These are phyloP conservation scores for Acrocera orbiculus DNA, from an alignment of 2,888 invertebrate genomes.

Conservation along the genomic window DNA sequence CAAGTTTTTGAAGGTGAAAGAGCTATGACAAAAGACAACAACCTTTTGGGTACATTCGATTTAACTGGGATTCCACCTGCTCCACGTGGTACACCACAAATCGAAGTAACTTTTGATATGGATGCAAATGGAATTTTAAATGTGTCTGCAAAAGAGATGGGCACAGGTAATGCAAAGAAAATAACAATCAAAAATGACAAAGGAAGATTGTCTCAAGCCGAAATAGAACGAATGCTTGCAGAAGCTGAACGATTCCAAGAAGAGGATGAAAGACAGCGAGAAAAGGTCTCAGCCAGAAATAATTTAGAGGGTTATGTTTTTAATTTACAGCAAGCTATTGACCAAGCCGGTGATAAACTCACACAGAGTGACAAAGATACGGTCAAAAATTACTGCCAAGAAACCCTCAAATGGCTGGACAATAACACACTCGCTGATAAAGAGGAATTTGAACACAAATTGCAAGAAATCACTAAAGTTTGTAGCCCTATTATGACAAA, in stretches of 20 bases:
- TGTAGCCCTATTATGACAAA: constrained; percentile 36
- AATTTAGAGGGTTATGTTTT: constrained; percentile 51
- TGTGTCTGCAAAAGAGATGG: constrained; percentile 57
- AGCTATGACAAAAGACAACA: constrained; percentile 87
- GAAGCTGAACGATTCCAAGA: constrained; percentile 58
- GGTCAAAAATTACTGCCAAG: constrained; percentile 41
- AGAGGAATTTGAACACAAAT: constrained; percentile 47
- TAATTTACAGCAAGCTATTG: constrained; percentile 47
- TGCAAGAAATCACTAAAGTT: constrained; percentile 23
- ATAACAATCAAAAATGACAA: constrained; percentile 73
- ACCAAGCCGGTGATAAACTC: constrained; percentile 45
- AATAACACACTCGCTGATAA: constrained; percentile 56
- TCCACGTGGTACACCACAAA: constrained; percentile 71
- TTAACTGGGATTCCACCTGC: constrained; percentile 91
- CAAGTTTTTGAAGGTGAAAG: constrained; percentile 63
- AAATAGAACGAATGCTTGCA: constrained; percentile 61
- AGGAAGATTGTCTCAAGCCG: constrained; percentile 60
- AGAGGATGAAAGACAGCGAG: constrained; percentile 52
- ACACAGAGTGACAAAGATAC: constrained; percentile 50
- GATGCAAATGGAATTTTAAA: constrained; percentile 93
- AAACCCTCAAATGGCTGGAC: constrained; percentile 56
- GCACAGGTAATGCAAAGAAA: constrained; percentile 49
- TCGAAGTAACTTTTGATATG: constrained; percentile 62
- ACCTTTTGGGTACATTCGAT: constrained; percentile 88
- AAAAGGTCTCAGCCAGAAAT: constrained; percentile 50